Conservation (phyloP, 2,888 invertebrate genomes). For the Xiphydria camelus region DNA sequence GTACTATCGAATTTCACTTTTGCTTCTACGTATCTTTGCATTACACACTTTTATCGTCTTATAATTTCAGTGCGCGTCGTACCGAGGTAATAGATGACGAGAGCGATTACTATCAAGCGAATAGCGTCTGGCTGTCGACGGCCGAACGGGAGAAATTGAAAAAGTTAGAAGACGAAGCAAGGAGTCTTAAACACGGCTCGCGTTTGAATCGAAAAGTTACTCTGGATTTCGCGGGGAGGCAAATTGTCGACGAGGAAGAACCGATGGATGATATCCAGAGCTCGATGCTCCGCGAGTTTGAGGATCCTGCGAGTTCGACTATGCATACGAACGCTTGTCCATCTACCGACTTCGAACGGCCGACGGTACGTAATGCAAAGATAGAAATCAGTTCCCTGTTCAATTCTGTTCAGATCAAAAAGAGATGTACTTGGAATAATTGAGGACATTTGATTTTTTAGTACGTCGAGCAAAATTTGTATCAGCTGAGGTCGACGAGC, state of each 20-base stretch:
- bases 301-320: too few relatives aligned
- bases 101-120: slow-evolving; percentile 86
- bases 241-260: slow-evolving; percentile 35
- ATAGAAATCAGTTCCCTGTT: too few relatives aligned
- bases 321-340: too few relatives aligned
- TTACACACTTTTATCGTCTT: too few relatives aligned
- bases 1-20: slow-evolving; percentile 4
- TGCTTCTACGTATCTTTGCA: not conserved
- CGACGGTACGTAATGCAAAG: slow-evolving; percentile 37
- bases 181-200: slow-evolving; percentile 71
- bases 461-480: slow-evolving; percentile 32
- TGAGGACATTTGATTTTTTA: slow-evolving; percentile 10
- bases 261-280: slow-evolving; percentile 25
- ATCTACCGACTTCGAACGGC: slow-evolving; percentile 41
- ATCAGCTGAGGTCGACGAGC: slow-evolving; percentile 7
- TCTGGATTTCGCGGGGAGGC: slow-evolving; percentile 74
- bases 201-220: slow-evolving; percentile 70
- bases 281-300: too few relatives aligned
- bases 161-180: slow-evolving; percentile 69
- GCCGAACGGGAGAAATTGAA: slow-evolving; percentile 70
- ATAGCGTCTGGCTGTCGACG: slow-evolving; percentile 80
- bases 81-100: slow-evolving; percentile 91
- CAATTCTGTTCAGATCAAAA: too few relatives aligned
- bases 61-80: slow-evolving; percentile 65
- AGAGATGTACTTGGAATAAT: not conserved